A percentile compares a stretch with the other conserved stretches of the same genome.
These are phyloP conservation scores for Athrips mouffetella DNA, from an alignment of 2,888 invertebrate species.

Conservation along the genomic window DNA sequence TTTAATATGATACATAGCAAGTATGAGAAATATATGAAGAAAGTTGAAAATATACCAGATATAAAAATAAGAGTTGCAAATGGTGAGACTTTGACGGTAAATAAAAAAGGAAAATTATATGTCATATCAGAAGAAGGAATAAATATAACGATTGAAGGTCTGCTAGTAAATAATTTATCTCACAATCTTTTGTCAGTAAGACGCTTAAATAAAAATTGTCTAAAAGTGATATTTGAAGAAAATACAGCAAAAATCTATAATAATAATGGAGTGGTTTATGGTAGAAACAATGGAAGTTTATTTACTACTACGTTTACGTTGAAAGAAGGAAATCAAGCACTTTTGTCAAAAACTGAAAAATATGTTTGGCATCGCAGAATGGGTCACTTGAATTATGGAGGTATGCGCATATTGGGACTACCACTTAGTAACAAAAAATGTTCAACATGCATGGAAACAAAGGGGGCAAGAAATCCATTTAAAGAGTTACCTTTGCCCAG, in stretches of 20 bases:
- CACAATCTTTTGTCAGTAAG: constrained; percentile 11
- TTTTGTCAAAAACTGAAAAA: not conserved
- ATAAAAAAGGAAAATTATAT: constrained; percentile 8
- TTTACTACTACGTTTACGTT: not conserved
- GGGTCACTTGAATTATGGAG: not conserved
- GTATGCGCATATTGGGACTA: not conserved
- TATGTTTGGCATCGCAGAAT: constrained; percentile 2
- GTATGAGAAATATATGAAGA: constrained; percentile 12
- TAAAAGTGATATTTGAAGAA: constrained; percentile 1
- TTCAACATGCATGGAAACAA: not conserved
- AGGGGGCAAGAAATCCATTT: not conserved
- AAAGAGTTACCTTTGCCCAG: not conserved
- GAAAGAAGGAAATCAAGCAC: not conserved
- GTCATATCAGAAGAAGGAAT: not conserved
- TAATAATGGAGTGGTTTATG: not conserved
- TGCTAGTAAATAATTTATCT: constrained; percentile 9
- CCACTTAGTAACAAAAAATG: not conserved
- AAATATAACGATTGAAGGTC: not conserved
- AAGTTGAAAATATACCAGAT: not conserved
- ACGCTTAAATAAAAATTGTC: constrained; percentile 10
- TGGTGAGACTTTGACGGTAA: constrained; percentile 1
- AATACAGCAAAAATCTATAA: not conserved
- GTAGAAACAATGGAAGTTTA: constrained; percentile 10
- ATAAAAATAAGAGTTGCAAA: constrained; percentile 8
- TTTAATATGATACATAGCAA: constrained; percentile 10